These are phyloP conservation scores for Gryon sp. DNA, from an alignment of 1,140 invertebrate species.

Conservation along the genomic window DNA sequence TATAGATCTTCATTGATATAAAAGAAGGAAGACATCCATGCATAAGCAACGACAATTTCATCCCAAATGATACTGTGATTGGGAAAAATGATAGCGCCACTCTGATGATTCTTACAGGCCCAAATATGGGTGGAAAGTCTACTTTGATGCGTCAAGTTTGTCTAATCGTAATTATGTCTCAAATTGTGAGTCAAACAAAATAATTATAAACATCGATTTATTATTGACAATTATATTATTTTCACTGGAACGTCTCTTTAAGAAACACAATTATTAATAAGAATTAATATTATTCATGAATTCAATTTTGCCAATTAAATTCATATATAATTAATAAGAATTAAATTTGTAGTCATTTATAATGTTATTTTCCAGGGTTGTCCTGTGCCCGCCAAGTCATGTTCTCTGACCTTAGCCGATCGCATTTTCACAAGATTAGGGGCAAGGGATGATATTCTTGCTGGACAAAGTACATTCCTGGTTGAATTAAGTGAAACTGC, in stretches of 20 bases:
- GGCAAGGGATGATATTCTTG: slow-evolving; percentile 94
- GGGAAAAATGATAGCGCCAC: slow-evolving; percentile 79
- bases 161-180: slow-evolving; percentile 92
- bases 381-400: slow-evolving; percentile 90
- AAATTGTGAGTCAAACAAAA: slow-evolving; percentile 89
- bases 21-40: slow-evolving; percentile 94
- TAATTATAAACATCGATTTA: too few species aligned
- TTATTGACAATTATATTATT: too few species aligned
- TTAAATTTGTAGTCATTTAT: too few species aligned
- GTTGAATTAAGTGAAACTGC: slow-evolving; percentile 96
- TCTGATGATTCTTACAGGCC: slow-evolving; percentile 90
- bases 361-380: slow-evolving; percentile 89
- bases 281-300: too few species aligned
- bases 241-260: too few species aligned
- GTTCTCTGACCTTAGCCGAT: slow-evolving; percentile 90
- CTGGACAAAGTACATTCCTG: slow-evolving; percentile 96
- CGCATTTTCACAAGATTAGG: slow-evolving; percentile 96
- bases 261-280: neutral
- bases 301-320: too few species aligned
- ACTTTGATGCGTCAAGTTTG: slow-evolving; percentile 97
- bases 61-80: slow-evolving; percentile 90
- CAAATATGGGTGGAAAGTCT: slow-evolving; percentile 99
- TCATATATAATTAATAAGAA: neutral
- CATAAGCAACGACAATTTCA: slow-evolving; percentile 88
- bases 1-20: slow-evolving; percentile 90